Evolutionary conservation across 2,888 invertebrate genomes (phyloP).

Genomic region (Drosophila pseudotalamancana): DNA sequence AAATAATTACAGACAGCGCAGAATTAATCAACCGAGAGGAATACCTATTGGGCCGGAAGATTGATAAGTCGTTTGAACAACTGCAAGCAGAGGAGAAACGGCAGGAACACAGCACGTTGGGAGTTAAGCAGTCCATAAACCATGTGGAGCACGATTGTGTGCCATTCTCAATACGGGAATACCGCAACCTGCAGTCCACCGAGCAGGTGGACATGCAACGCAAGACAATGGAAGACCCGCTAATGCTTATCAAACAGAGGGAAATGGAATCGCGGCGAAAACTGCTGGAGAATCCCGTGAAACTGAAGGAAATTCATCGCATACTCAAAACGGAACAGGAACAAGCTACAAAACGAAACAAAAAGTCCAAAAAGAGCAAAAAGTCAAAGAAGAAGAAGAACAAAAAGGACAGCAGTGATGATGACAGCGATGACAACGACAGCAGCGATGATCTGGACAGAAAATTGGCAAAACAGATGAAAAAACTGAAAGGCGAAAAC

Average conservation of each 20-base stretch:
- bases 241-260: slow-evolving; percentile 94
- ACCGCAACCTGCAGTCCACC: slow-evolving; percentile 85
- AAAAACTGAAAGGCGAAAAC: slow-evolving; percentile 86
- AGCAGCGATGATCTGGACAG: slow-evolving; percentile 86
- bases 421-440: slow-evolving; percentile 27
- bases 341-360: slow-evolving; percentile 54
- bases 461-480: slow-evolving; percentile 85
- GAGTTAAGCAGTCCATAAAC: slow-evolving; percentile 86
- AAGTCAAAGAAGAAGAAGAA: slow-evolving; percentile 76
- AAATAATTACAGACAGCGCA: slow-evolving; percentile 60
- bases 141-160: slow-evolving; percentile 91
- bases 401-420: slow-evolving; percentile 82
- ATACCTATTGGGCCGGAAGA: slow-evolving; percentile 91
- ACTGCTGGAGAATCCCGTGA: slow-evolving; percentile 95
- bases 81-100: slow-evolving; percentile 86
- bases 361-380: slow-evolving; percentile 63
- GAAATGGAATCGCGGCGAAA: slow-evolving; percentile 94
- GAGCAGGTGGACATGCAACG: slow-evolving; percentile 93
- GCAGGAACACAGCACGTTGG: slow-evolving; percentile 71
- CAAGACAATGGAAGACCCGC: slow-evolving; percentile 96
- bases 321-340: slow-evolving; percentile 88
- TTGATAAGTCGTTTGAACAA: slow-evolving; percentile 91
- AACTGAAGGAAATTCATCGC: slow-evolving; percentile 93
- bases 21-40: slow-evolving; percentile 90
- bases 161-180: slow-evolving; percentile 88